phyloP scores from a whole-genome alignment of 2,888 invertebrate species.

The Diogma glabrata region DNA sequence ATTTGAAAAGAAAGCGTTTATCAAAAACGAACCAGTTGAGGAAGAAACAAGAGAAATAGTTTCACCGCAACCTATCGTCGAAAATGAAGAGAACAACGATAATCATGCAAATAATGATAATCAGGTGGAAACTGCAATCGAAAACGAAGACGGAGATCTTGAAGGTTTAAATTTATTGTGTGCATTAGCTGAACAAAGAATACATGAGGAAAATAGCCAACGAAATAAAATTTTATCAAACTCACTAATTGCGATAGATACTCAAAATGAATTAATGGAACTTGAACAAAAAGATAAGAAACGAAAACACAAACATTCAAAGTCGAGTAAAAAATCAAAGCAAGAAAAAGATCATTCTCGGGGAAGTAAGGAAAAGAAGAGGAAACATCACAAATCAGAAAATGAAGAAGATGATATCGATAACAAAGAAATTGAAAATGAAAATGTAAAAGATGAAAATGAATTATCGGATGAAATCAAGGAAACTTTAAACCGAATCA shows the following conservation, averaged over 20 bases:
- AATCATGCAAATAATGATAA: slow-evolving; percentile 12
- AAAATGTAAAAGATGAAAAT: slow-evolving; percentile 37
- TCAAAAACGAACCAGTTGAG: slow-evolving; percentile 29
- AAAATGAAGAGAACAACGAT: too few species aligned
- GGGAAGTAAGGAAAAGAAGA: slow-evolving; percentile 21
- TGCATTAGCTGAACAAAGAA: slow-evolving; percentile 72
- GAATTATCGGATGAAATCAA: slow-evolving; percentile 21
- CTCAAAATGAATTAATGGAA: slow-evolving; percentile 8
- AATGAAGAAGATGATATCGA: slow-evolving; percentile 14
- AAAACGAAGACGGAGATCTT: slow-evolving; percentile 35
- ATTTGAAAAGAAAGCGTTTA: slow-evolving; percentile 36
- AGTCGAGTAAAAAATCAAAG: slow-evolving; percentile 34
- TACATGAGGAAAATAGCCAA: slow-evolving; percentile 55
- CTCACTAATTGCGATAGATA: slow-evolving; percentile 7
- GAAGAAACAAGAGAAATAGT: slow-evolving; percentile 28
- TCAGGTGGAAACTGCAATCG: slow-evolving; percentile 17
- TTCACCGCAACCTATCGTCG: too few species aligned
- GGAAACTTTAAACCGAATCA: slow-evolving; percentile 18
- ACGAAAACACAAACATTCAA: slow-evolving; percentile 37
- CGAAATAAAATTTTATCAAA: slow-evolving; percentile 33
- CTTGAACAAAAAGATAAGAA: slow-evolving; percentile 20
- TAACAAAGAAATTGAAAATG: slow-evolving; percentile 32
- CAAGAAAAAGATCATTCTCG: slow-evolving; percentile 21
- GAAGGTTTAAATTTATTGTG: slow-evolving; percentile 66
- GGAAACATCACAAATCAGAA: slow-evolving; percentile 20